A percentile compares a stretch with the other conserved stretches of the same genome.
Conservation (phyloP, 2,113 vertebrate species). For the Aramus guarauna region DNA sequence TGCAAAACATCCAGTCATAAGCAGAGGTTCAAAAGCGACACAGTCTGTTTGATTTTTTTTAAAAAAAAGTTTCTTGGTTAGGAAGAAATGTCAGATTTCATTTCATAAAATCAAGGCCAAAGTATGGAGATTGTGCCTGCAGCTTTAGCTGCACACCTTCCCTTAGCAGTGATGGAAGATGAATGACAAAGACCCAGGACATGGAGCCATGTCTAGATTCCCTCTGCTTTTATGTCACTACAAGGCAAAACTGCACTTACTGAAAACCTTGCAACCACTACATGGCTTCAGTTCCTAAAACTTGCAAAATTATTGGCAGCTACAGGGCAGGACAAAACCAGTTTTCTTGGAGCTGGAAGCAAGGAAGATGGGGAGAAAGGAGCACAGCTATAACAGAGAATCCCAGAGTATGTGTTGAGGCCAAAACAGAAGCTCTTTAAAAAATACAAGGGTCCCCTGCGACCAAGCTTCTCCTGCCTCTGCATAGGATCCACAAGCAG, state of each 20-base stretch:
- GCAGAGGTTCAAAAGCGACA: neutral
- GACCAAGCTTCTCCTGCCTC: neutral
- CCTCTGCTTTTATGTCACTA: neutral
- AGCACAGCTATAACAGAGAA: neutral
- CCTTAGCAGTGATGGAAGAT: neutral
- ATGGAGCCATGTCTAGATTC: neutral
- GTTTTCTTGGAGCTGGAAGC: neutral
- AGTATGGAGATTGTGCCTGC: neutral
- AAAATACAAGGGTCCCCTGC: neutral
- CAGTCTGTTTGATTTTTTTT: neutral
- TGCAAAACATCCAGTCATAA: neutral
- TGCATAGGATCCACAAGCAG: neutral
- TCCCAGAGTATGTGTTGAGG: neutral
- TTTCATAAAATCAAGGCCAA: fast-evolving
- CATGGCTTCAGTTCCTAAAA: neutral
- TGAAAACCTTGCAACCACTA: neutral
- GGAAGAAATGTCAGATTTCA: neutral
- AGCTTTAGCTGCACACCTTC: neutral
- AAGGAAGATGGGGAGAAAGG: neutral
- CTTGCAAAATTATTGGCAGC: neutral
- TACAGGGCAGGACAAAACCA: neutral
- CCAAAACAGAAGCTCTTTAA: neutral
- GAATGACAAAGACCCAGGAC: neutral
- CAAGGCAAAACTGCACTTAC: neutral
- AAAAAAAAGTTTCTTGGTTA: neutral